Evolutionary conservation across 2,113 vertebrate genomes (phyloP).

Genomic region (Eulacestoma nigropectus): DNA sequence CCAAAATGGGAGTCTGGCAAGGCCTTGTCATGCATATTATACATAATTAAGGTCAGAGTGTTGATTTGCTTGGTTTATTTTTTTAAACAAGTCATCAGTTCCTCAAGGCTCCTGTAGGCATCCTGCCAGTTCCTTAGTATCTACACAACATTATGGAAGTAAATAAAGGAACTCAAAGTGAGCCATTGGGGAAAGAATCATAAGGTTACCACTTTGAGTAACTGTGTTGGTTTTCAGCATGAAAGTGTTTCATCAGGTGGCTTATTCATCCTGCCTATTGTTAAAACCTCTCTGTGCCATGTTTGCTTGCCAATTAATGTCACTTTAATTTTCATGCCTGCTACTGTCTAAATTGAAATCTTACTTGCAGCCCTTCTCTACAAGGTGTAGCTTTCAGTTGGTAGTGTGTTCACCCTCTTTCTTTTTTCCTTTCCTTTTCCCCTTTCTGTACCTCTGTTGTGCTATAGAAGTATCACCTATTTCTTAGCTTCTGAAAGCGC

Average conservation of each 20-base stretch:
- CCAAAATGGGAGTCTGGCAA: background rate
- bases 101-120: background rate
- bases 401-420: background rate
- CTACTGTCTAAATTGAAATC: background rate
- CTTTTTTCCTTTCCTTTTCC: background rate
- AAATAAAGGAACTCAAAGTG: background rate
- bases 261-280: background rate
- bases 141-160: background rate
- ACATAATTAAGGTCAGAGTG: background rate
- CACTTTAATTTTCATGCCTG: background rate
- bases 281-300: background rate
- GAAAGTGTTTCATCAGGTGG: background rate
- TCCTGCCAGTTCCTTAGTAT: background rate
- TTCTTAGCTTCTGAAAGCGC: background rate
- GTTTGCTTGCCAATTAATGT: background rate
- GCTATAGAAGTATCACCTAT: background rate
- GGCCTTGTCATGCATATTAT: background rate
- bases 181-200: background rate
- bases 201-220: background rate
- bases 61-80: background rate
- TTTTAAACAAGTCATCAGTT: background rate
- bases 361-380: background rate
- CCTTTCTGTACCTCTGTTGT: rapidly evolving
- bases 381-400: background rate
- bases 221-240: background rate